Percentiles rank a stretch among this genome's conserved stretches.
phyloP scores from a whole-genome alignment of 2,888 invertebrate genomes.

The Philonicus albiceps region DNA sequence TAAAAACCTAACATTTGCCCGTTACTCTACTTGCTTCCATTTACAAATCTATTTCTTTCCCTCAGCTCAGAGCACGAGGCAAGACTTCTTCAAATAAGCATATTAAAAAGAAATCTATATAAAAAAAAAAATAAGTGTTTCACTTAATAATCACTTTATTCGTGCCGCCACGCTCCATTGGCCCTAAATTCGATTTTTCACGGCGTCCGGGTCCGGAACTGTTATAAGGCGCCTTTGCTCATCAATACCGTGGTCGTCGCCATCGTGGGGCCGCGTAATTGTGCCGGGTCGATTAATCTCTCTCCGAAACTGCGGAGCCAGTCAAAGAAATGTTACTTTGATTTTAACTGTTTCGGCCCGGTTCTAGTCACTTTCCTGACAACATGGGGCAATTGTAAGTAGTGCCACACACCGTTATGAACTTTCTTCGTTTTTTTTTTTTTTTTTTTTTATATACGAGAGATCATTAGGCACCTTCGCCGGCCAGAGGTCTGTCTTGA shows the following conservation, averaged over 20 bases:
- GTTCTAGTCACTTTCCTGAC: background rate
- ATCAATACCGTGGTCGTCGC: background rate
- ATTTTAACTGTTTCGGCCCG: background rate
- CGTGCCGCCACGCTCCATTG: conserved; percentile 19
- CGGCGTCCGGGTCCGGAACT: background rate
- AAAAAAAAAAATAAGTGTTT: background rate
- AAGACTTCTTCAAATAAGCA: background rate
- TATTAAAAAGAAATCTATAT: background rate
- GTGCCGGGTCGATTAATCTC: background rate
- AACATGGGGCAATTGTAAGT: background rate
- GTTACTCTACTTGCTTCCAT: background rate
- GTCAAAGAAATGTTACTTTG: background rate
- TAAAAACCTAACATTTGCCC: background rate
- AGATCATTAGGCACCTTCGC: conserved; percentile 16
- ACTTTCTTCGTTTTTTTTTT: conserved; percentile 6
- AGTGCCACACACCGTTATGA: conserved; percentile 2
- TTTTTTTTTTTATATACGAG: background rate
- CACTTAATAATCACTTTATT: conserved; percentile 15
- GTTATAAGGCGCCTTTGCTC: background rate
- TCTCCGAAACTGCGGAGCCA: background rate
- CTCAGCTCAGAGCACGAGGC: background rate
- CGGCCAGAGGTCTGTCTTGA: background rate
- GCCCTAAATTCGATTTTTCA: background rate
- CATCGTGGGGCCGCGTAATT: background rate
- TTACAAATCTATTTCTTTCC: background rate